A percentile compares a stretch with the other conserved stretches of the same genome.
Evolutionary conservation across 2,113 vertebrate genomes (phyloP).

Genomic region (Puma concolor): DNA sequence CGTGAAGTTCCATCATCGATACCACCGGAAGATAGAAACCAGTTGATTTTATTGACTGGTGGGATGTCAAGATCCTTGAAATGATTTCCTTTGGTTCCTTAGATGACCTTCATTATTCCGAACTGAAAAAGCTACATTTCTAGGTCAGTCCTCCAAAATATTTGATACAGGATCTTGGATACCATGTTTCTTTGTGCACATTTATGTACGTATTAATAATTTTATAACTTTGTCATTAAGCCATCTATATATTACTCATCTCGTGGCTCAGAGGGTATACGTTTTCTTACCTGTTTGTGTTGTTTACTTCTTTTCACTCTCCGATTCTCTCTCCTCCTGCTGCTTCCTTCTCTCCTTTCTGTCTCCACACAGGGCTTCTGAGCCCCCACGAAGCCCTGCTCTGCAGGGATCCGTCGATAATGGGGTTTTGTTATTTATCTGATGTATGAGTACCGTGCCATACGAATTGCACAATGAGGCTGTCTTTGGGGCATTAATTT

Average conservation of each 20-base stretch:
- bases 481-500: background rate
- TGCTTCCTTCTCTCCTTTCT: background rate
- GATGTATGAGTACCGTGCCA: fast-evolving
- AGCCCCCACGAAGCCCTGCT: background rate
- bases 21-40: background rate
- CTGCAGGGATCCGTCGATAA: too few species aligned
- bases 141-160: background rate
- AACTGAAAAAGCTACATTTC: background rate
- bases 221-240: background rate
- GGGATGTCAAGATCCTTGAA: background rate
- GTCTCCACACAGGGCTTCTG: background rate
- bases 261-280: background rate
- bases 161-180: background rate
- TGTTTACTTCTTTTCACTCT: background rate
- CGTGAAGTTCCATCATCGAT: fast-evolving
- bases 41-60: background rate
- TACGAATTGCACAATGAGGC: fast-evolving
- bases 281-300: background rate
- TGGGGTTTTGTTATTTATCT: background rate
- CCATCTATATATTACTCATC: background rate
- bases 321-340: background rate
- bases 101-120: background rate
- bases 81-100: background rate
- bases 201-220: background rate
- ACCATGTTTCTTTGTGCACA: background rate